Percentiles rank a stretch among this genome's conserved stretches.
Conservation (phyloP, 2,888 invertebrate species). For the Nymphalis c-album region DNA sequence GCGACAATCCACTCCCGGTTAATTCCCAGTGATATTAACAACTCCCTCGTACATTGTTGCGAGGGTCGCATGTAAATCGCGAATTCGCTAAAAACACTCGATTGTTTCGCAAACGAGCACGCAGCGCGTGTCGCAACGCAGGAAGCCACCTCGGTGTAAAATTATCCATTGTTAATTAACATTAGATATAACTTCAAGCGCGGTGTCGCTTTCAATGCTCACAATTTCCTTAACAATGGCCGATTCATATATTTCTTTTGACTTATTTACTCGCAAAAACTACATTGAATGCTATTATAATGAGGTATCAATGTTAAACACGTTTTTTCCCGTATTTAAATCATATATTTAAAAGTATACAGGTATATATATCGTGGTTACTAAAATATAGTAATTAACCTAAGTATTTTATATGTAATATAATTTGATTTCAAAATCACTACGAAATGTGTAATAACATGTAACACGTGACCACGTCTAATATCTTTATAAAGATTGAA, state of each 20-base stretch:
- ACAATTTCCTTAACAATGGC: conserved; percentile 42
- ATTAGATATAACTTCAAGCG: conserved; percentile 52
- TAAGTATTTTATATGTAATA: too few species aligned
- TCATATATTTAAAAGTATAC: neutral
- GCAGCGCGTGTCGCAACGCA: conserved; percentile 54
- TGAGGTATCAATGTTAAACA: conserved; percentile 3
- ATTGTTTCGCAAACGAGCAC: conserved; percentile 69
- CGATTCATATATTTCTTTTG: conserved; percentile 39
- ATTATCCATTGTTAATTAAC: conserved; percentile 64
- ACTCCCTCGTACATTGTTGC: conserved; percentile 68
- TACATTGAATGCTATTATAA: neutral
- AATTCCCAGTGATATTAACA: conserved; percentile 75
- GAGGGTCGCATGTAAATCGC: conserved; percentile 69
- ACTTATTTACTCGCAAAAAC: neutral
- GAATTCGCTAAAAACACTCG: conserved; percentile 73
- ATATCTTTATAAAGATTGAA: too few species aligned
- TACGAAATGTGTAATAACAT: too few species aligned
- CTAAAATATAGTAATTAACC: too few species aligned
- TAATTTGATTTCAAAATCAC: too few species aligned
- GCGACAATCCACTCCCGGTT: conserved; percentile 79
- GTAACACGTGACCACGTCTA: too few species aligned
- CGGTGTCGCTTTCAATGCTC: conserved; percentile 50
- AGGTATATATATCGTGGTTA: too few species aligned
- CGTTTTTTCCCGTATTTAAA: neutral
- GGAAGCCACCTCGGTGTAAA: conserved; percentile 43